phyloP scores from a whole-genome alignment of 2,888 invertebrate genomes.

The Timema cristinae region DNA sequence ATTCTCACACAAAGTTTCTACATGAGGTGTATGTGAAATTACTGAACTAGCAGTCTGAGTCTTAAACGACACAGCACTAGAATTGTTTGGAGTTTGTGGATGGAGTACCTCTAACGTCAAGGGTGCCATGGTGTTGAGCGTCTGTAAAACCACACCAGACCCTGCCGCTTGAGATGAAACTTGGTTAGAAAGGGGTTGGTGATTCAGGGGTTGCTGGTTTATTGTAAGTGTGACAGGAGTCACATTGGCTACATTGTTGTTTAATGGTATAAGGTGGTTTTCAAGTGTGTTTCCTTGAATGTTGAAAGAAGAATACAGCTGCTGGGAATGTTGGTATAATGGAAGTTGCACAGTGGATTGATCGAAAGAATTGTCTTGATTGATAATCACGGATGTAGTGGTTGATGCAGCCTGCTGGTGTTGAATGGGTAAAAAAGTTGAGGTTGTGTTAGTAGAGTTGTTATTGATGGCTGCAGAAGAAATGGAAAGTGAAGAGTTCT shows the following conservation, averaged over 20 bases:
- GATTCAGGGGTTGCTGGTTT: background rate
- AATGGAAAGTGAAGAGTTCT: constrained; percentile 28
- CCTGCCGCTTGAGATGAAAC: too few relatives aligned
- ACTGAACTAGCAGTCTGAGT: too few relatives aligned
- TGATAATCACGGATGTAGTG: constrained; percentile 32
- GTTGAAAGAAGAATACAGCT: constrained; percentile 15
- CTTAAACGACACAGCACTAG: too few relatives aligned
- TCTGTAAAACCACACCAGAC: too few relatives aligned
- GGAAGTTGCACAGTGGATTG: constrained; percentile 13
- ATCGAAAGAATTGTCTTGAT: constrained; percentile 27
- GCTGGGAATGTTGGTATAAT: constrained; percentile 12
- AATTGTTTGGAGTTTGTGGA: too few relatives aligned
- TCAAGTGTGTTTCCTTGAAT: background rate
- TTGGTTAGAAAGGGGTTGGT: too few relatives aligned
- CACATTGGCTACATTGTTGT: background rate
- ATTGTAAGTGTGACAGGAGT: background rate
- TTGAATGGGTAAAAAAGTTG: constrained; percentile 7
- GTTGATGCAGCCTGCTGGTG: constrained; percentile 29
- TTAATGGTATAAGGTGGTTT: background rate
- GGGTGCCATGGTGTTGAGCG: too few relatives aligned
- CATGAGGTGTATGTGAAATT: too few relatives aligned
- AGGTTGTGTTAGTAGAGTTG: constrained; percentile 26
- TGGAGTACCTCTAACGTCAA: too few relatives aligned
- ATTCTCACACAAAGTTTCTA: too few relatives aligned
- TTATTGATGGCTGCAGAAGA: constrained; percentile 23